Evolutionary conservation across 2,888 invertebrate genomes (phyloP).

Genomic region (Andrena camellia): DNA sequence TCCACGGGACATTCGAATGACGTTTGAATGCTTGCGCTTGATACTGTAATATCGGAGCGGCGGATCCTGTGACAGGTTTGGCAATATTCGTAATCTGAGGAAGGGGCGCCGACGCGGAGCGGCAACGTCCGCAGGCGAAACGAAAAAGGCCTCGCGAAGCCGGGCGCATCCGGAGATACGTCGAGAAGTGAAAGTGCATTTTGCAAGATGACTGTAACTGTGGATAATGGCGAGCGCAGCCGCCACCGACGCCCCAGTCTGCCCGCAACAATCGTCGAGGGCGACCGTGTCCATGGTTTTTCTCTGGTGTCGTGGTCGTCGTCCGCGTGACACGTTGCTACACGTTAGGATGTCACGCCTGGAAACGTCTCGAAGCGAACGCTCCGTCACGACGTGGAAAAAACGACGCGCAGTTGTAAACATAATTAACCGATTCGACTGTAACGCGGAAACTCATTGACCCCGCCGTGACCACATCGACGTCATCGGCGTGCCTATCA

Average conservation of each 20-base stretch:
- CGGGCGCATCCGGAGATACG: constrained; percentile 70
- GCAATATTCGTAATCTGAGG: constrained; percentile 13
- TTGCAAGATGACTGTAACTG: constrained; percentile 72
- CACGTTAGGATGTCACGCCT: constrained; percentile 22
- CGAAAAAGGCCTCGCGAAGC: constrained; percentile 55
- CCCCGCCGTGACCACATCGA: constrained; percentile 28
- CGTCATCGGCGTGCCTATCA: constrained; percentile 47
- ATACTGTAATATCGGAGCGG: neutral
- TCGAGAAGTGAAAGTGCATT: constrained; percentile 73
- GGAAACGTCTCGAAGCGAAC: neutral
- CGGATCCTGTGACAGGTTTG: neutral
- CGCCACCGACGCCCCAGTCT: constrained; percentile 59
- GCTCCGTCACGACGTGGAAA: neutral
- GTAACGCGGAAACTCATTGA: constrained; percentile 32
- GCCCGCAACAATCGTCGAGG: constrained; percentile 56
- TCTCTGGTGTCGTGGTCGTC: neutral
- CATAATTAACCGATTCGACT: constrained; percentile 44
- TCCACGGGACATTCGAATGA: neutral
- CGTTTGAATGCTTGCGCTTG: neutral
- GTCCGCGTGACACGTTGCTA: neutral
- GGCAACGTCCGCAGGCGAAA: constrained; percentile 45
- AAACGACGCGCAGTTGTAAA: constrained; percentile 33
- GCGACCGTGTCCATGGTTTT: constrained; percentile 15
- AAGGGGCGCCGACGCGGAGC: neutral
- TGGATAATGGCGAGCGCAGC: constrained; percentile 63